These are phyloP conservation scores for Archivesica marissinica DNA, from an alignment of 1,140 invertebrate species.

Conservation along the genomic window DNA sequence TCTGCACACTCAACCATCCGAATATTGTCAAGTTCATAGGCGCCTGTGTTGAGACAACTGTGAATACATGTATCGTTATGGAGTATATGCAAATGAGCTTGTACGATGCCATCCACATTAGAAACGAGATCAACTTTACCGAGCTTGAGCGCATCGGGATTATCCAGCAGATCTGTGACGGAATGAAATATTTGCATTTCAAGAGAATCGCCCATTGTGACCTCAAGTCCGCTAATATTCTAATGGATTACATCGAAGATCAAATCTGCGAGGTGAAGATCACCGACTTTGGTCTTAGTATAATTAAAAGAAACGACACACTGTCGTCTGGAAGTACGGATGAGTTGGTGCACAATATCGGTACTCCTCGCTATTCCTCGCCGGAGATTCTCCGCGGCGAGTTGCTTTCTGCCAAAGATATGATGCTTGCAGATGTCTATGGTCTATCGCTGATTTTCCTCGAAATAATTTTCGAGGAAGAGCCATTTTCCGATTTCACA, in stretches of 20 bases:
- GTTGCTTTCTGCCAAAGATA: constrained; percentile 7
- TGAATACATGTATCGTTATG: constrained; percentile 68
- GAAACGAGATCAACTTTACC: neutral
- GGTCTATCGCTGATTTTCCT: constrained; percentile 55
- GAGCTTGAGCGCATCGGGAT: constrained; percentile 1
- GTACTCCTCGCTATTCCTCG: constrained; percentile 66
- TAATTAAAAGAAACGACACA: constrained; percentile 56
- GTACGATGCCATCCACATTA: constrained; percentile 66
- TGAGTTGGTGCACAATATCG: constrained; percentile 31
- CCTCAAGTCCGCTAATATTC: neutral
- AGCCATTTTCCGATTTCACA: constrained; percentile 62
- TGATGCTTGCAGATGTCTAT: constrained; percentile 65
- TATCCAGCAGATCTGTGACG: neutral
- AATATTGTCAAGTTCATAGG: constrained; percentile 70
- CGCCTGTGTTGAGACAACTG: constrained; percentile 55
- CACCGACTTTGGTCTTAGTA: constrained; percentile 69
- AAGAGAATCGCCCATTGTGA: constrained; percentile 6
- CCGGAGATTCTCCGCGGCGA: constrained; percentile 68
- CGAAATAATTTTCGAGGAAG: constrained; percentile 65
- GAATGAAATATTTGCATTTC: constrained; percentile 13
- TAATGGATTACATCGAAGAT: neutral
- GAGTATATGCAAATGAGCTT: constrained; percentile 70
- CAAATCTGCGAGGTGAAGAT: constrained; percentile 54
- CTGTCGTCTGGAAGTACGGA: neutral
- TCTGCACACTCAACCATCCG: constrained; percentile 61